A percentile compares a stretch with the other conserved stretches of the same genome.
Conservation (phyloP, 2,797 vertebrate species). For the Pitangus sulphuratus region DNA sequence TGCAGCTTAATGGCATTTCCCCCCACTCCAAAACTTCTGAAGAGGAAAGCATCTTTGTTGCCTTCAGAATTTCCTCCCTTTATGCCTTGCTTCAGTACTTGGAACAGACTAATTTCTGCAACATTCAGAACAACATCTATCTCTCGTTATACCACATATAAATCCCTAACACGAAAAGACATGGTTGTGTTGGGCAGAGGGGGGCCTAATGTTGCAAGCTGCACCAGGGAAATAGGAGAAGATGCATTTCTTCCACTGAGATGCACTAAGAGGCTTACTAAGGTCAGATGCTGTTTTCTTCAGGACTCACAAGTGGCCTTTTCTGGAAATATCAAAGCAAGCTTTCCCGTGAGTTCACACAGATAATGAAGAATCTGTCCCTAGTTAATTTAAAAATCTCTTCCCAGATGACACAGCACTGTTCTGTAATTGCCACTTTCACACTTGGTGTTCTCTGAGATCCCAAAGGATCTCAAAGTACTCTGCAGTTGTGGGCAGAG, state of each 20-base stretch:
- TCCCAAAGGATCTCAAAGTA: conserved; percentile 15
- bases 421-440: not conserved
- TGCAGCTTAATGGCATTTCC: not conserved
- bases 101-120: not conserved
- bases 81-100: not conserved
- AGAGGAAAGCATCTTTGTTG: not conserved
- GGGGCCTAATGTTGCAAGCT: not conserved
- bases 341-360: not conserved
- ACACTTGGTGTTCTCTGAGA: not conserved
- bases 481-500: not conserved
- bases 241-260: not conserved
- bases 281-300: not conserved
- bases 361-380: not conserved
- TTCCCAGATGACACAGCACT: not conserved
- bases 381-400: not conserved
- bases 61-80: not conserved
- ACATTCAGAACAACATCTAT: not conserved
- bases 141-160: not conserved
- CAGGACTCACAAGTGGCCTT: not conserved
- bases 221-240: not conserved
- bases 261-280: not conserved
- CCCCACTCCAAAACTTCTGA: not conserved
- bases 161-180: not conserved
- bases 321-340: not conserved
- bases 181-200: not conserved